Percentiles rank a stretch among this genome's conserved stretches.
Evolutionary conservation across 2,888 invertebrate genomes (phyloP).

Genomic region (Lepidochitona cinerea): DNA sequence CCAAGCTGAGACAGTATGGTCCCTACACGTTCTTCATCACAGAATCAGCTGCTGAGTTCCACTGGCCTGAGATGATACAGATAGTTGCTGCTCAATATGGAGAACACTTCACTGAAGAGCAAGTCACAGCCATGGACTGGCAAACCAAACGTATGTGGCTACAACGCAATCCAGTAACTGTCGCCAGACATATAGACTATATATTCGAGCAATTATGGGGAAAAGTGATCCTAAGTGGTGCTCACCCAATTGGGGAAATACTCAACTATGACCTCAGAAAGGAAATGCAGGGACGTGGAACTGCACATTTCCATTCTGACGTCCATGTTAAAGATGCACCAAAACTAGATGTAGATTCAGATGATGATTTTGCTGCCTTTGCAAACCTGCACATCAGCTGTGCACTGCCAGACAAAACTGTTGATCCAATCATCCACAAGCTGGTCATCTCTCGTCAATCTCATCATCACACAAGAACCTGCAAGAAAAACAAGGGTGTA

Average conservation of each 20-base stretch:
- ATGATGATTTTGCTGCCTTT: conserved; percentile 21
- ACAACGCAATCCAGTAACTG: conserved; percentile 23
- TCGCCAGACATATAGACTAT: conserved; percentile 25
- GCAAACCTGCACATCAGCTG: conserved; percentile 15
- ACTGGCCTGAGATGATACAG: conserved; percentile 32
- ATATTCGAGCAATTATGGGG: conserved; percentile 28
- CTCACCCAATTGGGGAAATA: conserved; percentile 27
- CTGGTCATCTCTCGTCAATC: conserved; percentile 19
- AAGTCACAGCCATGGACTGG: background rate
- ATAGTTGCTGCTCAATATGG: conserved; percentile 27
- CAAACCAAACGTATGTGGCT: conserved; percentile 24
- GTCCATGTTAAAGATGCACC: conserved; percentile 29
- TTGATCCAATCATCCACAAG: conserved; percentile 3
- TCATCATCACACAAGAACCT: conserved; percentile 21
- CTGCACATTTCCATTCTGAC: conserved; percentile 32
- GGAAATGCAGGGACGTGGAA: conserved; percentile 32
- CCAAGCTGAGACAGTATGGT: conserved; percentile 31
- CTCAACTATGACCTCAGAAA: conserved; percentile 28
- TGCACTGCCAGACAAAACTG: conserved; percentile 3
- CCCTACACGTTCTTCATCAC: conserved; percentile 35
- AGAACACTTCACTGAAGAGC: conserved; percentile 15
- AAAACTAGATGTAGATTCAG: conserved; percentile 24
- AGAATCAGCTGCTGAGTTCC: conserved; percentile 32
- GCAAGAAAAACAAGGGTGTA: background rate
- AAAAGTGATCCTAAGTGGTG: conserved; percentile 24